These are phyloP conservation scores for Drosophila setosimentum DNA, from an alignment of 2,888 invertebrate genomes.

Conservation along the genomic window DNA sequence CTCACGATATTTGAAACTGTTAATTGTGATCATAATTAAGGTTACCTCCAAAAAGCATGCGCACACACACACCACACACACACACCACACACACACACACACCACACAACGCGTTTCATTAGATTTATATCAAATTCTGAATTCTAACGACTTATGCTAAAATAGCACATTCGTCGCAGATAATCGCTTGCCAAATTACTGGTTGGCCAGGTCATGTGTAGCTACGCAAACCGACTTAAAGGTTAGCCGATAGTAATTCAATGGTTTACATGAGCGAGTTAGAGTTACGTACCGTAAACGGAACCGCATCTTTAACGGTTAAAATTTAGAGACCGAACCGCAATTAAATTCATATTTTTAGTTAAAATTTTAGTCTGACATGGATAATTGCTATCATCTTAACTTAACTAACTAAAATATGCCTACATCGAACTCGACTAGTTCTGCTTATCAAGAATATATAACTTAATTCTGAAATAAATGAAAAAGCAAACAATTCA, in stretches of 20 bases:
- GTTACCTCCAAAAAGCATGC: conserved; percentile 60
- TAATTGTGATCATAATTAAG: conserved; percentile 78
- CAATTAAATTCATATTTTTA: background rate
- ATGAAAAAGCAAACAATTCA: background rate
- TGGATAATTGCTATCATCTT: background rate
- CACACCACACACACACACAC: background rate
- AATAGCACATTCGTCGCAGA: background rate
- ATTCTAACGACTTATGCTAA: background rate
- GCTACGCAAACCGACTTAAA: background rate
- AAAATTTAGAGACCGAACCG: background rate
- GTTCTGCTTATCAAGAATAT: background rate
- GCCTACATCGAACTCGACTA: background rate
- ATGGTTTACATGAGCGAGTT: background rate
- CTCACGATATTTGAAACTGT: conserved; percentile 62
- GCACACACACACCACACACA: conserved; percentile 12
- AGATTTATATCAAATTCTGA: conserved; percentile 17
- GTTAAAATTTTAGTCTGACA: background rate
- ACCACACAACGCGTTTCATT: conserved; percentile 38
- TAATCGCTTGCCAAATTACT: background rate
- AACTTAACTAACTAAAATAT: background rate
- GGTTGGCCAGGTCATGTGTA: background rate
- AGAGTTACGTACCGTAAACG: background rate
- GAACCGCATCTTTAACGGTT: background rate
- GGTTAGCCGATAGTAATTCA: background rate
- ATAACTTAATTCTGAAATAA: background rate